Evolutionary conservation across 2,113 vertebrate genomes (phyloP), one percentile per base, ranked within the genome.

Genomic region (Fulica atra): DNA sequence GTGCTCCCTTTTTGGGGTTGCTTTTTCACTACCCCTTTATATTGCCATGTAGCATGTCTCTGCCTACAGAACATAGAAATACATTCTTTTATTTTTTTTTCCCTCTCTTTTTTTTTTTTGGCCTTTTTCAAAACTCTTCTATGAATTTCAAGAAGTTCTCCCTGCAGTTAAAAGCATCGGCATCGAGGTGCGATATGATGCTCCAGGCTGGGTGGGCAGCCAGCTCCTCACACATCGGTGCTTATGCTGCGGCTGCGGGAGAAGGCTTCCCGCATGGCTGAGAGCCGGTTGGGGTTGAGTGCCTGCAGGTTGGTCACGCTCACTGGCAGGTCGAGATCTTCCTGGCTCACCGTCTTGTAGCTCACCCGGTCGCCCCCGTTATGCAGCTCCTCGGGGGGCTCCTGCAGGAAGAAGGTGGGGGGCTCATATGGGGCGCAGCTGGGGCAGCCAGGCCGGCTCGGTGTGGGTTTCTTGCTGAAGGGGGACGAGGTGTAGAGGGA

Each of bases 181-280:
- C 1, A 2, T 21, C 0, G 36, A 26, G 80, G 8, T 3, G 11
- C 0, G 7, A 4, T 1, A 29, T 5, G 73, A 24, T 5, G 36
- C 68, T 6, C 4, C 1, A 21, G 66, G 42, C 61, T 7, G 74
- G 83, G n/a, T 0, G 25, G 26, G 48, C 51, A 5, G 60, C 42
- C 53, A 56, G 93, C 96, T 0, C 17, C 38, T 98, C 97, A 99
- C 86, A 99, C 99, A 11, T 99, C 99, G 0, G 99, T 99, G 98
- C 99, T 99, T 97, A 99, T 98, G 97, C 99, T 99, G 79, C 99
- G 99, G 98, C 99, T 99, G 81, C 99, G 98, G 33, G 98, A 98
- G 95, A 99, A 99, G 90, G 99, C 99, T 76, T 99, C 99, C 28
- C 99, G 98, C 99, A 99, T 99, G 98, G 99, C 99, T 11, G 99